Base-by-base conservation (phyloP, 2,888 invertebrate species). In the Cheilosia urbana region DNA sequence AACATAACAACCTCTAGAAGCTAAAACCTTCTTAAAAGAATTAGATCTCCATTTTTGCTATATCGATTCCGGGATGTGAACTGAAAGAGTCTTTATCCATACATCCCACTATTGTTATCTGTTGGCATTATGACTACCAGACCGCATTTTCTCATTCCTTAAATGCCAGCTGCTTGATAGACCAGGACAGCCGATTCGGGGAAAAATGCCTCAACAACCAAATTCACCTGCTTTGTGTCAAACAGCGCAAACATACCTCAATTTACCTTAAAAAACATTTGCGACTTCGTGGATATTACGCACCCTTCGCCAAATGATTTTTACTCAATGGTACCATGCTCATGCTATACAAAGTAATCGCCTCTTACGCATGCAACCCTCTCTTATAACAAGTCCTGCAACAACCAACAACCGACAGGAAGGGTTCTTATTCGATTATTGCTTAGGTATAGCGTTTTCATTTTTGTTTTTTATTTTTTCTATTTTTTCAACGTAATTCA, bases 351-450 rank as follows among this genome's bases (percentile, higher is more conserved):
- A 42, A 19, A 42, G 2, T 11, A 65, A 63, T 40, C 30, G 19
- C 13, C 53, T 55, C 45, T 71, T 76, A 76, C 81, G 57, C 63
- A 76, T 45, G 51, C 69, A 76, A 71, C 45, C 69, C 69, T 58
- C 76, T 34, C 30, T 71, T 66, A 9, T 47, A 30, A 11, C 9
- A 47, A 47, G 17, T 17, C 47, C 19, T 51, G 47, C 71, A 66
- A 47, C 53, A 77, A 71, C 66, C 71, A 66, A 40, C 53, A 77
- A 71, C 60, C 65, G 60, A 11, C 30, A 51, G 55, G 60, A 82
- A 57, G 55, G 34, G 58, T 24, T 77, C 72, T 53, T 49, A 66
- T 82, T 77, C 60, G 82, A 82, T 82, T 82, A 77, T 65, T 53
- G 76, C 58, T 65, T 57, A 21, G 49, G 7, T 37, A 65, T 69